Percentiles rank a stretch among this genome's conserved stretches.
These are phyloP conservation scores for Phrynocephalus vlangalii DNA, from an alignment of 2,797 vertebrate species.

Conservation along the genomic window DNA sequence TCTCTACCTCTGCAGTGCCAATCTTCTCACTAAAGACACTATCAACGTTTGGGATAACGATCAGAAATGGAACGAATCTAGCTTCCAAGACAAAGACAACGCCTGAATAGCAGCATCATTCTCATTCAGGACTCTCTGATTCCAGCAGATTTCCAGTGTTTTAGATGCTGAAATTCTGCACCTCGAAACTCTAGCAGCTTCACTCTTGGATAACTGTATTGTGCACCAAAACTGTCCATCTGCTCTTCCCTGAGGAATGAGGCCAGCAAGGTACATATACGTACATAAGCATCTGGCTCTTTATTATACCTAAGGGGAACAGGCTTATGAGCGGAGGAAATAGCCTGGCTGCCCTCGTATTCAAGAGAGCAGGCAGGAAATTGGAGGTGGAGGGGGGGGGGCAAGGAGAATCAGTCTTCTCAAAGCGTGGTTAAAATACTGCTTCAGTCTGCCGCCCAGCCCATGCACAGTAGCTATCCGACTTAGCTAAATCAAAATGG, in stretches of 20 bases:
- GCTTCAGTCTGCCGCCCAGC: background rate
- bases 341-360: background rate
- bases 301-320: background rate
- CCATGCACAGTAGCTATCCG: no score
- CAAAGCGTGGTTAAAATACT: background rate
- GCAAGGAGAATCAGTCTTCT: background rate
- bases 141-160: background rate
- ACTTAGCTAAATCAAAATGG: background rate
- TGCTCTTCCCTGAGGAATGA: constrained; percentile 9
- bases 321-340: background rate
- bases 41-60: background rate
- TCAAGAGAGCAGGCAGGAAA: background rate
- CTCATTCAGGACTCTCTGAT: background rate
- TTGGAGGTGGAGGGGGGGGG: background rate
- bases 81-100: background rate
- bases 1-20: background rate
- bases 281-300: background rate
- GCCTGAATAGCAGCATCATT: background rate
- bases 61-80: background rate
- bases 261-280: background rate
- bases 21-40: background rate
- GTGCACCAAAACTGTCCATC: constrained; percentile 1
- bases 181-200: background rate
- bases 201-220: background rate
- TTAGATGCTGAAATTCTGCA: background rate